Percentiles rank a stretch among this genome's conserved stretches.
These are phyloP conservation scores for Aphelenchoides avenae DNA, from an alignment of 1,140 invertebrate species.

Conservation along the genomic window DNA sequence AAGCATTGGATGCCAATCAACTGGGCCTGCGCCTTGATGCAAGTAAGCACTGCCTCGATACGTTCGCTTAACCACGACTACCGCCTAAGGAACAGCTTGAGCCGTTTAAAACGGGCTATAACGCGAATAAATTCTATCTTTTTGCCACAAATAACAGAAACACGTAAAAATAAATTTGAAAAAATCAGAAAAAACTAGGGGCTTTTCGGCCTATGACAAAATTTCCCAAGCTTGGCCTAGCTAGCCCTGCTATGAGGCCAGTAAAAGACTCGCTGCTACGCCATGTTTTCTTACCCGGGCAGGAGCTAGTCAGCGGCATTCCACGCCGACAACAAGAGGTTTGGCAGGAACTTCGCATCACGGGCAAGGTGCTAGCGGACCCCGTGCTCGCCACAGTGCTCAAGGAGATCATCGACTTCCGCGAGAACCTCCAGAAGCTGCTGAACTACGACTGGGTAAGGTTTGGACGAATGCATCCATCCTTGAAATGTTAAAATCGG, in stretches of 20 bases:
- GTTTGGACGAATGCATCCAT: no score
- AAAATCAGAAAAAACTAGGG: background rate
- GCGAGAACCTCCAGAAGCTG: slow-evolving; percentile 26
- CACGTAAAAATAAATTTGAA: background rate
- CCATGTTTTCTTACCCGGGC: no score
- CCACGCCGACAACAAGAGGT: slow-evolving; percentile 11
- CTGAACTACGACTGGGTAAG: slow-evolving; percentile 45
- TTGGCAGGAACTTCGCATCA: slow-evolving; percentile 25
- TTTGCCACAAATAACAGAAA: background rate
- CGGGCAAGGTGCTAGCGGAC: slow-evolving; percentile 28
- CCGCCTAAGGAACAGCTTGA: no score
- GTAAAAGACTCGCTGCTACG: no score
- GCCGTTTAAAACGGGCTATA: no score
- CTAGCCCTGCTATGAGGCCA: no score
- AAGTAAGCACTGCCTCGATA: background rate
- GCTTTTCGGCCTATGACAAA: no score
- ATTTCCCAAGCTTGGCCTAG: no score
- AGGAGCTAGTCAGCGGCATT: no score
- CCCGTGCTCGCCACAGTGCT: slow-evolving; percentile 17
- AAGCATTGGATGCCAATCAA: slow-evolving; percentile 36
- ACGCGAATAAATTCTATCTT: no score
- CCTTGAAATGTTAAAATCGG: no score
- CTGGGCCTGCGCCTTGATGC: slow-evolving; percentile 8
- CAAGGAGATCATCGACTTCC: slow-evolving; percentile 35
- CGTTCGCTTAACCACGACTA: no score